A percentile compares a stretch with the other conserved stretches of the same genome.
phyloP scores from a whole-genome alignment of 2,888 invertebrate species.

The Drosophila tripunctata region DNA sequence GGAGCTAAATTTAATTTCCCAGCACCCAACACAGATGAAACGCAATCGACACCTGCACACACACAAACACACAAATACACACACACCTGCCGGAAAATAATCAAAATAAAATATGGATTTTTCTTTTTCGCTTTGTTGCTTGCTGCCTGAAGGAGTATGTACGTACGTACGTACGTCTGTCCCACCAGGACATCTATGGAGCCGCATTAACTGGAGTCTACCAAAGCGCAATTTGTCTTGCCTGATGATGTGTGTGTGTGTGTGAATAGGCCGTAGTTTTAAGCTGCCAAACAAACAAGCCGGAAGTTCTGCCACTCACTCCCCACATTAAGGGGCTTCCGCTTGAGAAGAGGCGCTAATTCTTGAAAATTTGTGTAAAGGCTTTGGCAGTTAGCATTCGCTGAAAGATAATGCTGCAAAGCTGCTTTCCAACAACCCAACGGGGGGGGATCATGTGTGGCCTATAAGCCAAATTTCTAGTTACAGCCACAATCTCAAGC shows the following conservation, averaged over 20 bases:
- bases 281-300: slow-evolving; percentile 71
- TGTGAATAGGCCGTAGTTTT: slow-evolving; percentile 59
- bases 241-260: slow-evolving; percentile 32
- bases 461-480: slow-evolving; percentile 17
- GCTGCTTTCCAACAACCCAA: slow-evolving; percentile 50
- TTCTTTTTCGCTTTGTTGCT: slow-evolving; percentile 50
- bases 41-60: slow-evolving; percentile 69
- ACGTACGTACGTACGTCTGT: no score
- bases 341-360: slow-evolving; percentile 44
- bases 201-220: slow-evolving; percentile 61
- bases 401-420: slow-evolving; percentile 59
- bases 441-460: slow-evolving; percentile 27
- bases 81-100: slow-evolving; percentile 67
- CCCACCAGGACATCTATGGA: slow-evolving; percentile 25
- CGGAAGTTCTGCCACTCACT: slow-evolving; percentile 58
- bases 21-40: slow-evolving; percentile 9
- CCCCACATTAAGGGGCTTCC: slow-evolving; percentile 9
- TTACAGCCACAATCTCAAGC: slow-evolving; percentile 3
- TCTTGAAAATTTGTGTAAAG: slow-evolving; percentile 73
- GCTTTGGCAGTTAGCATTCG: slow-evolving; percentile 50
- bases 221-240: slow-evolving; percentile 80
- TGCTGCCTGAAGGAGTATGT: slow-evolving; percentile 9
- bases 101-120: slow-evolving; percentile 78
- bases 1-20: slow-evolving; percentile 67
- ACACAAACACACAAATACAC: background rate